Evolutionary conservation across 1,140 invertebrate genomes (phyloP), one percentile per base, ranked within the genome.

Genomic region (Heliconius eleuchia): DNA sequence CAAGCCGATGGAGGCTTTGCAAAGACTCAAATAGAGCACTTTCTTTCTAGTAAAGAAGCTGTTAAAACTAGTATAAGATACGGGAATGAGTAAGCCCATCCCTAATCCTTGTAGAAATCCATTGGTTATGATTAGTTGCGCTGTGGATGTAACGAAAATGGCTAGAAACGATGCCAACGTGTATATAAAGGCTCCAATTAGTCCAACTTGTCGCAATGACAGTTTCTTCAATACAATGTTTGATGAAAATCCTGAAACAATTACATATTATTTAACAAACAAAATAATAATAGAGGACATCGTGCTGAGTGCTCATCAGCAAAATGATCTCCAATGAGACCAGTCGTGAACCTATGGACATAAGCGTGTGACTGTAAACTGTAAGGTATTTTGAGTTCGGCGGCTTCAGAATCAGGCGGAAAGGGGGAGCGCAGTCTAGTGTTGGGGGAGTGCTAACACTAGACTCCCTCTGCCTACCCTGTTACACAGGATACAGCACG

Each of bases 11-110:
- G 96, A 87, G 3, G 95, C 94, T 87, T 96, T 96, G 78, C 95
- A 95, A 23, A 96, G 88, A 83, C 96, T 95, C 88, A 96, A 95
- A 91, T 96, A 95, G 77, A 96, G 90, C 19, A 96, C 91, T 84
- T 93, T 94, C 85, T 94, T 94, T 85, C 87, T 90, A 73, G 91
- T 94, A 74, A 94, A 94, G 73, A 94, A 94, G 74, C 90, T 92
- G 72, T 94, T 94, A 55, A 93, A 94, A 76, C 91, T 94, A 13
- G 93, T 94, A 60, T 94, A 94, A 6, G 91, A 89, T 9, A 93
- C 88, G 2, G 93, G 93, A 78, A 94, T 94, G 7, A 95, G 91
- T 19, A 95, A 82, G 8, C 94, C 94, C 91, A 92, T 91, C 76
- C 94, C 93, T 18, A 94, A 55, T 9, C 94, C 93, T 82, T 92